phyloP scores from a whole-genome alignment of 1,140 invertebrate genomes.

The Portunus trituberculatus region DNA sequence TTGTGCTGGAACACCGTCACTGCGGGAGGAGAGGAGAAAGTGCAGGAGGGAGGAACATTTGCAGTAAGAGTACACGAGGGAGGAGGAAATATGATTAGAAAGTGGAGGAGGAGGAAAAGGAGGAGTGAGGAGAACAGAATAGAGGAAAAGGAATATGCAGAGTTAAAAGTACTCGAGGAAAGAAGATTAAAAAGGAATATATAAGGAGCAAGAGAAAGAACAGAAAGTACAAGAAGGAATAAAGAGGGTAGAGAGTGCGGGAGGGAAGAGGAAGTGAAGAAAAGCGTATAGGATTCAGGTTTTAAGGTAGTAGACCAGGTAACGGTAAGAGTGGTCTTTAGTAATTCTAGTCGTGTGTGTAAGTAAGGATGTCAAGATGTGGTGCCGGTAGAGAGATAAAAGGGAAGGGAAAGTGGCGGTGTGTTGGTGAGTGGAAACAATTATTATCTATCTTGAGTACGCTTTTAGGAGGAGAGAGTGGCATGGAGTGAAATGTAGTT shows the following conservation, averaged over 20 bases:
- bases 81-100: neutral
- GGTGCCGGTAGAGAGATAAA: too few species aligned
- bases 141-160: neutral
- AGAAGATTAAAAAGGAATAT: neutral
- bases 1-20: slow-evolving; percentile 66
- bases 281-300: too few species aligned
- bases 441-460: neutral
- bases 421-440: neutral
- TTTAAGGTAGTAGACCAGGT: too few species aligned
- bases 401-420: neutral
- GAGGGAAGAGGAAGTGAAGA: neutral
- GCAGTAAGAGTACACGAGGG: neutral
- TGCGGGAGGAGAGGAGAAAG: neutral
- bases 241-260: neutral
- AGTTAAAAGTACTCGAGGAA: neutral
- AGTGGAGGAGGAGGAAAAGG: neutral
- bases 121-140: too few species aligned
- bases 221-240: neutral
- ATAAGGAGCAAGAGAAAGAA: neutral
- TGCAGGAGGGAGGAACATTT: neutral
- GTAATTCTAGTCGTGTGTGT: too few species aligned
- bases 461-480: neutral
- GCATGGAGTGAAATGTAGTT: too few species aligned
- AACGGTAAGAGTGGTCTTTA: too few species aligned
- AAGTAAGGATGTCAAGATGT: too few species aligned